Evolutionary conservation across 2,797 vertebrate genomes (phyloP).

Genomic region (Myripristis jacobus): DNA sequence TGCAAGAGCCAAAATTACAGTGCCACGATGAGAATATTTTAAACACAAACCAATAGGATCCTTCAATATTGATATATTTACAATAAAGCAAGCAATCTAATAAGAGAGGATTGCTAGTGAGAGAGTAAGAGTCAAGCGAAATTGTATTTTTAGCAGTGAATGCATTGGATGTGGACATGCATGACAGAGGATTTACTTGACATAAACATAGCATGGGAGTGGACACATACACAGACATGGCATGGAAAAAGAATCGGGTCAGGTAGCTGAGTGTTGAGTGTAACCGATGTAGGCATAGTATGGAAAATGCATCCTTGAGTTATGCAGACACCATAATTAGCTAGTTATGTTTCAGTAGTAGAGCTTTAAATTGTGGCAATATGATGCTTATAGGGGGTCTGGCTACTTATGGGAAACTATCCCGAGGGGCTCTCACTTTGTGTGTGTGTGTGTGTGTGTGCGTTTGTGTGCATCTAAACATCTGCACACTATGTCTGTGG

Average conservation of each 20-base stretch:
- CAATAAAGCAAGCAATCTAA: neutral
- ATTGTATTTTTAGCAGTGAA: slow-evolving; percentile 46
- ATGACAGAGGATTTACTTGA: slow-evolving; percentile 1
- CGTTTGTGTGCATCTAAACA: slow-evolving; percentile 12
- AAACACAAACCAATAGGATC: neutral
- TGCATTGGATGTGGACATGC: slow-evolving; percentile 44
- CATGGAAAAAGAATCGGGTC: slow-evolving; percentile 59
- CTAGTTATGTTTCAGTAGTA: slow-evolving; percentile 68
- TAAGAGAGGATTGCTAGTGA: neutral
- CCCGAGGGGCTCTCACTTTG: slow-evolving; percentile 25
- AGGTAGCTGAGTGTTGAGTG: slow-evolving; percentile 46
- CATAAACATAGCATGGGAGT: slow-evolving; percentile 5
- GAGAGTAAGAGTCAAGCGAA: slow-evolving; percentile 18
- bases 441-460: slow-evolving; percentile 7
- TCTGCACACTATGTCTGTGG: slow-evolving; percentile 5
- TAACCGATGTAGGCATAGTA: slow-evolving; percentile 63
- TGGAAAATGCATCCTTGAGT: slow-evolving; percentile 72
- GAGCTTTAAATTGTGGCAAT: slow-evolving; percentile 73
- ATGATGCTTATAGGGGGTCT: slow-evolving; percentile 49
- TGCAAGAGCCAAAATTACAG: slow-evolving; percentile 8
- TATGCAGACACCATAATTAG: slow-evolving; percentile 77
- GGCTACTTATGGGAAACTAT: slow-evolving; percentile 62
- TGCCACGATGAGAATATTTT: slow-evolving; percentile 13
- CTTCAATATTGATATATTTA: slow-evolving; percentile 15
- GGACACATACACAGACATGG: slow-evolving; percentile 39